Percentiles rank a stretch among this genome's conserved stretches.
Conservation (phyloP, 2,797 vertebrate genomes). For the Spinus olivaceus region DNA sequence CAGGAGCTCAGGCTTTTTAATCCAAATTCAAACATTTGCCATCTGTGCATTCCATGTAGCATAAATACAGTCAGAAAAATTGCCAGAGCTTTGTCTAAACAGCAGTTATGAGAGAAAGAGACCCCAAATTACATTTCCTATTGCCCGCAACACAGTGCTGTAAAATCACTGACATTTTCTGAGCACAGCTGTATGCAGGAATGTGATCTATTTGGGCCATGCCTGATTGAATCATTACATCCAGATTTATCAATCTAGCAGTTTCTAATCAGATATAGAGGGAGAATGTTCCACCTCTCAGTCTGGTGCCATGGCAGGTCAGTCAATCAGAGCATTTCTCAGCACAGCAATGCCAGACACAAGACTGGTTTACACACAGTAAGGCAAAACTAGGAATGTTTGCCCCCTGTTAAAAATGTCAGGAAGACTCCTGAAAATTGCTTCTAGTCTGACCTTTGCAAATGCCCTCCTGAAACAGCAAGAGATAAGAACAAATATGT, state of each 20-base stretch:
- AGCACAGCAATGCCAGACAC: not conserved
- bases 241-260: constrained; percentile 19
- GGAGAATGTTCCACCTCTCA: not conserved
- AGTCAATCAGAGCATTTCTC: constrained; percentile 13
- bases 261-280: constrained; percentile 13
- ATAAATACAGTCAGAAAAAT: not conserved
- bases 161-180: constrained; percentile 18
- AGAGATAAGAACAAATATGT: not conserved
- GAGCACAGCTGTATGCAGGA: not conserved
- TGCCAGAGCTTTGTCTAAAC: not conserved
- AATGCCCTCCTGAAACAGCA: not conserved
- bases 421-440: not conserved
- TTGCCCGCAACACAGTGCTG: not conserved
- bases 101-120: not conserved
- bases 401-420: not conserved
- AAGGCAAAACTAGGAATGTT: not conserved
- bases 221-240: constrained; percentile 19
- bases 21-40: constrained; percentile 8
- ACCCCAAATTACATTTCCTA: not conserved
- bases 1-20: not conserved
- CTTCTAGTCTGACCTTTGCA: constrained; percentile 17
- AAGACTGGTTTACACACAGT: not conserved
- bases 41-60: not conserved
- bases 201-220: not conserved
- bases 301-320: constrained; percentile 12